Conservation (phyloP, 1,140 invertebrate species). For the Parapsyche elsis region DNA sequence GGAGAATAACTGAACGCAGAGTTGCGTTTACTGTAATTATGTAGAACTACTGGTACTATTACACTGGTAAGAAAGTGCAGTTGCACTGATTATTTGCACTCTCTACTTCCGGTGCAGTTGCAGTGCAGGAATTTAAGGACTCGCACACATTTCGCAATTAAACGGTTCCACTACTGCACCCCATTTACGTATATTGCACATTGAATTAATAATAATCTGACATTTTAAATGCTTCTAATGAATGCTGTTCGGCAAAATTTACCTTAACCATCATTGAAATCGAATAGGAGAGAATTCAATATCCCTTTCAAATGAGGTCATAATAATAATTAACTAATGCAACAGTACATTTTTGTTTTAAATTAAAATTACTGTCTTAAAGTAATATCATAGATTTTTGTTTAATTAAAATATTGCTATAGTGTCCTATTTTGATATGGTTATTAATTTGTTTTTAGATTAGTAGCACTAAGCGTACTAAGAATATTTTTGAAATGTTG, state of each 20-base stretch:
- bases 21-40: background rate
- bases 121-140: background rate
- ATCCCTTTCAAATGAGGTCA: no score
- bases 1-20: background rate
- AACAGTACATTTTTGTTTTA: no score
- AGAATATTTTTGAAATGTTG: no score
- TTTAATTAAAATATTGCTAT: no score
- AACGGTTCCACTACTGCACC: background rate
- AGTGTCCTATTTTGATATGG: no score
- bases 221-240: background rate
- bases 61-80: background rate
- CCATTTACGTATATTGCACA: background rate
- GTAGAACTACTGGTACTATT: background rate
- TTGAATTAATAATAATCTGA: background rate
- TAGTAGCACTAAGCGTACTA: no score
- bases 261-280: no score
- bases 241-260: background rate
- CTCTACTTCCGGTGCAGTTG: background rate
- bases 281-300: no score
- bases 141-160: background rate
- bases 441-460: no score
- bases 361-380: no score
- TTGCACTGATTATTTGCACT: constrained; percentile 27
- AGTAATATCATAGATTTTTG: no score
- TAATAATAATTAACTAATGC: no score